phyloP scores from a whole-genome alignment of 1,140 invertebrate species.

The Magallana angulata region DNA sequence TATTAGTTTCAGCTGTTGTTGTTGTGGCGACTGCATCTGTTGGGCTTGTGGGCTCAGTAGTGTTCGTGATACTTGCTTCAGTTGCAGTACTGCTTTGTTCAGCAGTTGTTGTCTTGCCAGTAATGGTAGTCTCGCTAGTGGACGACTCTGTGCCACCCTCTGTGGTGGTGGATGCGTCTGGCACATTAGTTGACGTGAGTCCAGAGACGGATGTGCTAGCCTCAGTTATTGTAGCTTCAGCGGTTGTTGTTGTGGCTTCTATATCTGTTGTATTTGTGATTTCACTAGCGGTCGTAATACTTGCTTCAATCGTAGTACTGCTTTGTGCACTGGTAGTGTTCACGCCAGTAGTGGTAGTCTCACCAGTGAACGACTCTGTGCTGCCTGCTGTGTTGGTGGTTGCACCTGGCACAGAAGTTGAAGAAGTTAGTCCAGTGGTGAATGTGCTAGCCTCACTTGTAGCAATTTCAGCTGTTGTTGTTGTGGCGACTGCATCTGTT shows the following conservation, averaged over 20 bases:
- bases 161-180: background rate
- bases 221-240: no score
- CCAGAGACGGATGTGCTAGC: background rate
- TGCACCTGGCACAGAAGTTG: no score
- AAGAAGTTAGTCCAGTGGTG: background rate
- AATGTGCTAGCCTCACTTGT: background rate
- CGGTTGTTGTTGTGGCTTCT: no score
- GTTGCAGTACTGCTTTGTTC: background rate
- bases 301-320: background rate
- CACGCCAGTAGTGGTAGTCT: background rate
- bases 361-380: background rate
- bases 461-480: background rate
- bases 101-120: background rate
- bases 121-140: background rate
- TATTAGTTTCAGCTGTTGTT: background rate
- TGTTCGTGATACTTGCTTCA: background rate
- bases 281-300: background rate
- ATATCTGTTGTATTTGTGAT: background rate
- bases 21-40: background rate
- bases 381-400: background rate
- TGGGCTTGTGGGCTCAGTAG: background rate
- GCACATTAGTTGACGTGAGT: background rate
- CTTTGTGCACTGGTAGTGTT: background rate
- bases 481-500: background rate
- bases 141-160: background rate